Percentiles rank a stretch among this genome's conserved stretches.
These are phyloP conservation scores for Arothron firmamentum DNA, from an alignment of 2,113 vertebrate genomes.

Conservation along the genomic window DNA sequence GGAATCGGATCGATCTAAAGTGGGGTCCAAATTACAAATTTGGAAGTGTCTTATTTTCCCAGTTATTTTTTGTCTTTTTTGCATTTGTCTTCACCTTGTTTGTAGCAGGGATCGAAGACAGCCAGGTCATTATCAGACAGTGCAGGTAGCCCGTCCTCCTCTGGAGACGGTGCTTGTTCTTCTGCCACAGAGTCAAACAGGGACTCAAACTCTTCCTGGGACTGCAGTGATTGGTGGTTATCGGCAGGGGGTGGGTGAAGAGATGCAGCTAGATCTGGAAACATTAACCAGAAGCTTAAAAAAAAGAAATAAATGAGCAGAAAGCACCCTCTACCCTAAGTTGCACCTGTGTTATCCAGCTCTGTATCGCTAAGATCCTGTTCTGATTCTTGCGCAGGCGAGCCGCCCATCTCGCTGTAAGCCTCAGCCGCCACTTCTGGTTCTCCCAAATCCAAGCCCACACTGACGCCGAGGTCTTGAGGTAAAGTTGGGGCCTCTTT, in stretches of 20 bases:
- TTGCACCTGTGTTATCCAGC: conserved; percentile 45
- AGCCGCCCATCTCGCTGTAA: conserved; percentile 64
- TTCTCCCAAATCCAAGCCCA: conserved; percentile 70
- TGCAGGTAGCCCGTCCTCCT: conserved; percentile 51
- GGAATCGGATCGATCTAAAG: conserved; percentile 48
- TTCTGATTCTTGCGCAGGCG: conserved; percentile 43
- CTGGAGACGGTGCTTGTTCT: conserved; percentile 42
- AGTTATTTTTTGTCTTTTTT: background rate
- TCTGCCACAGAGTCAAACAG: conserved; percentile 68
- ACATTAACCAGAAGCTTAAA: background rate
- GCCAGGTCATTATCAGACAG: conserved; percentile 82
- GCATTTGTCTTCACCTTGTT: conserved; percentile 74
- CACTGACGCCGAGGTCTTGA: conserved; percentile 72
- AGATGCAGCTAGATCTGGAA: conserved; percentile 36
- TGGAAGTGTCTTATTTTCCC: background rate
- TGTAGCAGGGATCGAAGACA: conserved; percentile 86
- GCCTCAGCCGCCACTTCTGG: conserved; percentile 72
- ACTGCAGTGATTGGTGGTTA: conserved; percentile 34
- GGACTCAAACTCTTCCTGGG: conserved; percentile 70
- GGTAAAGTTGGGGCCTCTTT: conserved; percentile 67
- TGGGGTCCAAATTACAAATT: background rate
- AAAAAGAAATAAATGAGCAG: background rate
- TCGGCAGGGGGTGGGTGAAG: conserved; percentile 24
- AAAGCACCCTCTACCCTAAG: no score
- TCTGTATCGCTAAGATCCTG: conserved; percentile 43